A percentile compares a stretch with the other conserved stretches of the same genome.
Evolutionary conservation across 2,797 vertebrate genomes (phyloP).

Genomic region (Darevskia nairensis): DNA sequence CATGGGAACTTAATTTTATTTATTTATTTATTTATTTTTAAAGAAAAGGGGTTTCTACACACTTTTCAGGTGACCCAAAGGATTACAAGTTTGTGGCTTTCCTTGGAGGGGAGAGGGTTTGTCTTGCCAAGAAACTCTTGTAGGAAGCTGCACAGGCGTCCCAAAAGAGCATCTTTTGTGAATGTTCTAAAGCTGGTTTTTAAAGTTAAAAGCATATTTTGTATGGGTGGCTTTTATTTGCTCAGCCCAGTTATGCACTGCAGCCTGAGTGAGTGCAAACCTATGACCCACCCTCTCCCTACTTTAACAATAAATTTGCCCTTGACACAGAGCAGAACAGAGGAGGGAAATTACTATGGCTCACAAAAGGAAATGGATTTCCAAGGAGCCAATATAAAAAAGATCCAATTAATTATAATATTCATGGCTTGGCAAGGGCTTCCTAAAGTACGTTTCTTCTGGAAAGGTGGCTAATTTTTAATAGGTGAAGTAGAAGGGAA

Average conservation of each 20-base stretch:
- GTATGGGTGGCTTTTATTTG: slow-evolving; percentile 11
- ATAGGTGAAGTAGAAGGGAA: slow-evolving; percentile 73
- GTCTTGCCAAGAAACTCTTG: slow-evolving; percentile 50
- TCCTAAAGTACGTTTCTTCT: slow-evolving; percentile 75
- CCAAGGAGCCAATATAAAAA: slow-evolving; percentile 76
- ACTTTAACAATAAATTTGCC: slow-evolving; percentile 71
- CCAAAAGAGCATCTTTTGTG: slow-evolving; percentile 60
- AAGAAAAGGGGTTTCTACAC: background rate
- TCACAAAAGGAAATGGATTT: slow-evolving; percentile 72
- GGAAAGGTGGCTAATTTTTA: slow-evolving; percentile 76
- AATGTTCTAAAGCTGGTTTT: slow-evolving; percentile 57
- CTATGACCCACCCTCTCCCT: slow-evolving; percentile 65
- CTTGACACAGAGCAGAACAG: slow-evolving; percentile 67
- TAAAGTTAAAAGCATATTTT: background rate
- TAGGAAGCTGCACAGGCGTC: slow-evolving; percentile 71
- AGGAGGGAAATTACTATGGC: slow-evolving; percentile 72
- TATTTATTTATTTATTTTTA: too few relatives aligned
- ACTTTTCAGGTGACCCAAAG: background rate
- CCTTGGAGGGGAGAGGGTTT: slow-evolving; percentile 11
- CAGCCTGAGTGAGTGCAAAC: slow-evolving; percentile 75
- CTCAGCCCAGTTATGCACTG: slow-evolving; percentile 77
- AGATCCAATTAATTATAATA: slow-evolving; percentile 78
- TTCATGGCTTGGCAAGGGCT: slow-evolving; percentile 71
- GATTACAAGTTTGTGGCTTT: slow-evolving; percentile 43
- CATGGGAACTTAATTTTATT: background rate